Percentiles rank a stretch among this genome's conserved stretches.
phyloP scores from a whole-genome alignment of 2,888 invertebrate genomes.

The Girardia tigrina region DNA sequence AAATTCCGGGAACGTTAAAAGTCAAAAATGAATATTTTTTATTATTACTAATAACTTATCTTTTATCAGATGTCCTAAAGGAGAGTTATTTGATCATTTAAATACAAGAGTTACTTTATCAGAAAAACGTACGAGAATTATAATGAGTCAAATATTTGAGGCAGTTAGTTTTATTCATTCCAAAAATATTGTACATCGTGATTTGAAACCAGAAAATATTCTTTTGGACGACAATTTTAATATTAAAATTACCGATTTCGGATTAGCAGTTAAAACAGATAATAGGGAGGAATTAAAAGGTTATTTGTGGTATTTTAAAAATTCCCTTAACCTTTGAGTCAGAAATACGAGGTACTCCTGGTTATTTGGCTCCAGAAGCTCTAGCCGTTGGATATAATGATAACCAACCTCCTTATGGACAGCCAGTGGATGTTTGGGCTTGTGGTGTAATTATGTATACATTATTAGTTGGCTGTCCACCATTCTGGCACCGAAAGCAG shows the following conservation, averaged over 20 bases:
- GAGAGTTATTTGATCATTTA: constrained; percentile 92
- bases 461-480: constrained; percentile 88
- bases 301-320: no score
- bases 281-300: constrained; percentile 45
- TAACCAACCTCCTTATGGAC: constrained; percentile 75
- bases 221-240: constrained; percentile 81
- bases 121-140: constrained; percentile 77
- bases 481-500: constrained; percentile 98
- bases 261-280: constrained; percentile 61
- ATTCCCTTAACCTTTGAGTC: no score
- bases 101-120: constrained; percentile 91
- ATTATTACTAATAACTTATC: no score
- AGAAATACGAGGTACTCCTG: constrained; percentile 87
- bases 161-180: constrained; percentile 75
- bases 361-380: constrained; percentile 85
- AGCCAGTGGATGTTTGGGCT: constrained; percentile 92
- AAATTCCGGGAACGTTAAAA: no score
- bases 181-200: constrained; percentile 39
- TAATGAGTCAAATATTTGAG: constrained; percentile 72
- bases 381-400: constrained; percentile 58
- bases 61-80: constrained; percentile 77
- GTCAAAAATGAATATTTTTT: no score
- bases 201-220: constrained; percentile 69
- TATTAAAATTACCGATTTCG: constrained; percentile 96
- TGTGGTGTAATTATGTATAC: constrained; percentile 99